These are phyloP conservation scores for Sebastes aleutianus DNA, from an alignment of 2,797 vertebrate species.

Conservation along the genomic window DNA sequence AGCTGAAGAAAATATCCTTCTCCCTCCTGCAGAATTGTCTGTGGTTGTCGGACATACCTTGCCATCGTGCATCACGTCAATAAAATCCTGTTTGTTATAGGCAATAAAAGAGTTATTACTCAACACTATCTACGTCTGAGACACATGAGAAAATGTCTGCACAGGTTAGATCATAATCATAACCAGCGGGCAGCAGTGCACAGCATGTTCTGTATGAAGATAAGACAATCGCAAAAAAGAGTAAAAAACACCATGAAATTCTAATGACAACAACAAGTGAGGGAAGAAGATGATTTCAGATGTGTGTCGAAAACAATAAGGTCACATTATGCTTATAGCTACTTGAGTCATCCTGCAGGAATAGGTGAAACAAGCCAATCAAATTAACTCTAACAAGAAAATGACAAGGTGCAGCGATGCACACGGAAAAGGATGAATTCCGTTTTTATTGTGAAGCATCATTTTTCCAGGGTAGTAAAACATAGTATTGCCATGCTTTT, in stretches of 20 bases:
- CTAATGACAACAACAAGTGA: slow-evolving; percentile 40
- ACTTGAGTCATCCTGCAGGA: slow-evolving; percentile 43
- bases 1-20: slow-evolving; percentile 3
- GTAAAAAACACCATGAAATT: slow-evolving; percentile 30
- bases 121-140: not conserved
- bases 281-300: slow-evolving; percentile 40
- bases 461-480: not conserved
- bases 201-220: slow-evolving; percentile 21
- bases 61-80: not conserved
- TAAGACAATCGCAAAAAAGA: slow-evolving; percentile 14
- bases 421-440: slow-evolving; percentile 17
- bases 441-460: no score
- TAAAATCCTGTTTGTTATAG: slow-evolving; percentile 8
- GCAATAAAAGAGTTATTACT: not conserved
- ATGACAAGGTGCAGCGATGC: slow-evolving; percentile 10
- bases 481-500: not conserved
- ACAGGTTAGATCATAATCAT: slow-evolving; percentile 35
- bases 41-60: not conserved
- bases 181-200: slow-evolving; percentile 20
- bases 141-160: not conserved
- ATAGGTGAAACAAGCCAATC: slow-evolving; percentile 44
- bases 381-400: slow-evolving; percentile 37
- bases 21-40: not conserved
- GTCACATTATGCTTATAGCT: slow-evolving; percentile 50
- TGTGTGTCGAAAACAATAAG: slow-evolving; percentile 60